A percentile compares a stretch with the other conserved stretches of the same genome.
Conservation (phyloP, 2,113 vertebrate genomes). For the Sinocyclocheilus anshuiensis region DNA sequence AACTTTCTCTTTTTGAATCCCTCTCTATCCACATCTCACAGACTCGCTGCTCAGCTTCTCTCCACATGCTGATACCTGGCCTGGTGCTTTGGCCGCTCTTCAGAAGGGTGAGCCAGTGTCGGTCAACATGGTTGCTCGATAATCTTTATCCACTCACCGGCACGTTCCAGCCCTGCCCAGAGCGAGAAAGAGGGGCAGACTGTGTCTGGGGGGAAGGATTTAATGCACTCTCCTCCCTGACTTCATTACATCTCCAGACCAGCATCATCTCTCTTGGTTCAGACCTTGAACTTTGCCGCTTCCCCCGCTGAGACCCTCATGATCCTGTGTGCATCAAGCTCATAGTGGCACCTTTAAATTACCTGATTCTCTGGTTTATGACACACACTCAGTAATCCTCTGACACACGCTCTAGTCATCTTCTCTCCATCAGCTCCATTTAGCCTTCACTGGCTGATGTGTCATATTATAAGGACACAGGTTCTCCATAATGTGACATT, state of each 20-base stretch:
- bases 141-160: conserved; percentile 35
- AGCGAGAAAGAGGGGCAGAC: neutral
- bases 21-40: neutral
- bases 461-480: neutral
- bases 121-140: conserved; percentile 10
- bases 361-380: conserved; percentile 24
- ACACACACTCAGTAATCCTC: neutral
- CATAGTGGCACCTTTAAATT: neutral
- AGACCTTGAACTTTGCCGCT: conserved; percentile 14
- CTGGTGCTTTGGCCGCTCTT: conserved; percentile 23
- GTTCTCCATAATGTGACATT: conserved; percentile 10
- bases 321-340: neutral
- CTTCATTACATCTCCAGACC: conserved; percentile 2
- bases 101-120: neutral
- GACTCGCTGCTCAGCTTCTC: conserved; percentile 16
- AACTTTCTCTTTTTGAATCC: conserved; percentile 1
- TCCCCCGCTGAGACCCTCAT: neutral
- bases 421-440: conserved; percentile 6
- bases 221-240: neutral
- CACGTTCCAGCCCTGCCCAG: neutral
- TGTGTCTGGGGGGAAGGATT: neutral
- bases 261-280: neutral
- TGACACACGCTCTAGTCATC: conserved; percentile 1
- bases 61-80: conserved; percentile 10
- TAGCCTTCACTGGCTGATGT: conserved; percentile 14